Evolutionary conservation across 2,888 invertebrate species (phyloP).

Genomic region (Podabrus alpinus): DNA sequence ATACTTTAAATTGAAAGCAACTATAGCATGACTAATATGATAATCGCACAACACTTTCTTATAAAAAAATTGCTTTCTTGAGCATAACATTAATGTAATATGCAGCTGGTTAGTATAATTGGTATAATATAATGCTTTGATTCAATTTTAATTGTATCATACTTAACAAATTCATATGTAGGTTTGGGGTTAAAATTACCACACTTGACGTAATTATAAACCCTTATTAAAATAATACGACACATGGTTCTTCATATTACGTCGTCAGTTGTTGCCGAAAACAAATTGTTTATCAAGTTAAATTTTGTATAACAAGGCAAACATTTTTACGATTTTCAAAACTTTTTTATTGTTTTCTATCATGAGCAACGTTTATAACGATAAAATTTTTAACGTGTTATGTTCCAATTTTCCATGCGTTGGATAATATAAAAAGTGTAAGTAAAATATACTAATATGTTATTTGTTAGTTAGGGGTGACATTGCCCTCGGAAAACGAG

Average conservation of each 20-base stretch:
- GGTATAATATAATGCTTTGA: too few species aligned
- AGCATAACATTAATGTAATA: too few species aligned
- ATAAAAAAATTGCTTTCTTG: too few species aligned
- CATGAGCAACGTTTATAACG: neutral
- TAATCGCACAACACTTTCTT: too few species aligned
- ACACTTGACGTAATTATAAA: neutral
- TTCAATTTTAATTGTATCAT: neutral
- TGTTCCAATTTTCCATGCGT: neutral
- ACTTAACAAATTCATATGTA: neutral
- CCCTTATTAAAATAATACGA: slow-evolving; percentile 1
- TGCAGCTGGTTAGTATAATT: too few species aligned
- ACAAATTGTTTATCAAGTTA: neutral
- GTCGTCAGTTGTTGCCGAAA: neutral
- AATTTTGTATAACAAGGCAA: neutral
- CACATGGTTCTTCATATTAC: neutral
- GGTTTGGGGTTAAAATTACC: neutral
- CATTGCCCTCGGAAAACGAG: too few species aligned
- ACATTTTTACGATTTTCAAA: neutral
- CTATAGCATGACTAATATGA: too few species aligned
- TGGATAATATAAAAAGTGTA: neutral
- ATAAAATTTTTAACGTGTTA: neutral
- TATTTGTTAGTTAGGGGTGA: neutral
- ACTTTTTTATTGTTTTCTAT: neutral
- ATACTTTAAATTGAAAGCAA: too few species aligned
- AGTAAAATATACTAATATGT: too few species aligned